Evolutionary conservation across 2,797 vertebrate species (phyloP).

Genomic region (Sternarchorhynchus goeldii): DNA sequence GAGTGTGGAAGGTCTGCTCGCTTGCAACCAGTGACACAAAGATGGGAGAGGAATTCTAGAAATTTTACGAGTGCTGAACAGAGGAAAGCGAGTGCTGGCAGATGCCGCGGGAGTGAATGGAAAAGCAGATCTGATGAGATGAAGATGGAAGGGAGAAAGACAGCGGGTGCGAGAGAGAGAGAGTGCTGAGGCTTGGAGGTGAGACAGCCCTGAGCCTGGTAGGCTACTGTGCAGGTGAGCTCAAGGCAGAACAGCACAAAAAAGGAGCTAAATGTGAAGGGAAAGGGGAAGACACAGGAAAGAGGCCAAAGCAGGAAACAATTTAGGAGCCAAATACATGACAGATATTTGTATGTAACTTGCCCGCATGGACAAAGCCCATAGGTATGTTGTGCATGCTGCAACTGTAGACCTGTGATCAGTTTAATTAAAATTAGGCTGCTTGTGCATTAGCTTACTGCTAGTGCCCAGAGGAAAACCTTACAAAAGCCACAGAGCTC

Average conservation of each 20-base stretch:
- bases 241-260: not conserved
- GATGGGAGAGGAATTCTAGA: slow-evolving; percentile 70
- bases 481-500: slow-evolving; percentile 27
- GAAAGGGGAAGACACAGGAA: slow-evolving; percentile 2
- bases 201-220: slow-evolving; percentile 57
- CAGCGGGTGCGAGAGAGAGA: slow-evolving; percentile 59
- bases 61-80: slow-evolving; percentile 70
- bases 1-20: slow-evolving; percentile 34
- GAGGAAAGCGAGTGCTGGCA: slow-evolving; percentile 60
- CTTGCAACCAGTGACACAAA: slow-evolving; percentile 61
- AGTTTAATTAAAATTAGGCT: slow-evolving; percentile 26
- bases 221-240: slow-evolving; percentile 9
- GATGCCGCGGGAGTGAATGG: slow-evolving; percentile 31
- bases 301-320: not conserved
- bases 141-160: slow-evolving; percentile 20
- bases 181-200: too few relatives aligned
- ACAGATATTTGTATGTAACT: not conserved
- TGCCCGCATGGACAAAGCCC: not conserved
- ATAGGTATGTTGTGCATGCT: not conserved
- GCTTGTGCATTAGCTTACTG: slow-evolving; percentile 17
- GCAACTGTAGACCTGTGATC: not conserved
- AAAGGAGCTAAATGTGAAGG: not conserved
- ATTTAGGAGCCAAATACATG: not conserved
- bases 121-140: slow-evolving; percentile 49
- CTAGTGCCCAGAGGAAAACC: not conserved